Evolutionary conservation across 2,113 vertebrate genomes (phyloP).

Genomic region (Nyctereutes procyonoides): DNA sequence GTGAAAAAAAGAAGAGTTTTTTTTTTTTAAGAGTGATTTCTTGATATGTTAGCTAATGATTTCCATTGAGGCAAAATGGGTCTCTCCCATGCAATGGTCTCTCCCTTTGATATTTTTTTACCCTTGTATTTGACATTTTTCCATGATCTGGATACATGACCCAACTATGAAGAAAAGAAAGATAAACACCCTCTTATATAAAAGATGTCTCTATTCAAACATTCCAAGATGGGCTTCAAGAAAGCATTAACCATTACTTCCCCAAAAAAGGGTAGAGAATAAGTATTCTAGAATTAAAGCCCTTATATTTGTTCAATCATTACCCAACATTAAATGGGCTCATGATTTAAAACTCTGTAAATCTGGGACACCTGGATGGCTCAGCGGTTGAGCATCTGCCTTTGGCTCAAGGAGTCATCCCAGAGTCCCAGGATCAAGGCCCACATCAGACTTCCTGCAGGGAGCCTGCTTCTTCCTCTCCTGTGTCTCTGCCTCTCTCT

Average conservation of each 20-base stretch:
- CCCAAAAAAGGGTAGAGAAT: not conserved
- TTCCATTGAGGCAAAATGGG: not conserved
- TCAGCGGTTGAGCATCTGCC: too few relatives aligned
- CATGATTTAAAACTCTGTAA: not conserved
- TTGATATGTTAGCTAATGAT: not conserved
- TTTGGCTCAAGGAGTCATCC: too few relatives aligned
- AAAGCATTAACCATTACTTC: not conserved
- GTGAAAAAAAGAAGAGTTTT: too few relatives aligned
- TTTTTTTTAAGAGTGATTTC: not conserved
- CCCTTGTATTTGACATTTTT: not conserved
- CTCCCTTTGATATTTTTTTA: not conserved
- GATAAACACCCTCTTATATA: not conserved
- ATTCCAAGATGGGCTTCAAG: not conserved
- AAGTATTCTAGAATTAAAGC: not conserved
- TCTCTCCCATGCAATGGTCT: not conserved
- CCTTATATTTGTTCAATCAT: slow-evolving; percentile 4
- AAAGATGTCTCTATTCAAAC: not conserved
- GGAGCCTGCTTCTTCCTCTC: too few relatives aligned
- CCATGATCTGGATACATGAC: not conserved
- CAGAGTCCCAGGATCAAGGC: too few relatives aligned
- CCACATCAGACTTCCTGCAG: too few relatives aligned
- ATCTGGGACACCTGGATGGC: not conserved
- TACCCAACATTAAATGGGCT: not conserved
- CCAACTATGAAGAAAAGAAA: not conserved
- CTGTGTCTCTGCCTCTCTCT: too few relatives aligned